These are phyloP conservation scores for Centrocercus urophasianus DNA, from an alignment of 2,113 vertebrate genomes.

Conservation along the genomic window DNA sequence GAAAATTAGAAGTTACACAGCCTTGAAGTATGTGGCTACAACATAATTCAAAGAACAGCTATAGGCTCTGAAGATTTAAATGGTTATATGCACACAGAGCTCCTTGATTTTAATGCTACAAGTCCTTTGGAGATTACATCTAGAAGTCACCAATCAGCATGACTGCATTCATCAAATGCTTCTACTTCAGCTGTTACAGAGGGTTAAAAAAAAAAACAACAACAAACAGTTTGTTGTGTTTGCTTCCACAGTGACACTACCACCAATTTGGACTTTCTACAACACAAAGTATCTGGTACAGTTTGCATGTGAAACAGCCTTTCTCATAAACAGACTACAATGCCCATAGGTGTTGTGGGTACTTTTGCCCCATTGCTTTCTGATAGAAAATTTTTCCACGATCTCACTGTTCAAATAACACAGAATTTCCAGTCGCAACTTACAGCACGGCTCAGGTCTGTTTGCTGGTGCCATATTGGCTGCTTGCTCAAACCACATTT, in stretches of 20 bases:
- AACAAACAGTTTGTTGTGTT: background rate
- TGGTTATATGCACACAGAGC: background rate
- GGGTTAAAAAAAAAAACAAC: background rate
- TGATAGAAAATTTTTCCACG: background rate
- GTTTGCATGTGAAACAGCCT: background rate
- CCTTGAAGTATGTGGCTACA: background rate
- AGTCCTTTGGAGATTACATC: conserved; percentile 15
- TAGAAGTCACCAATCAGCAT: background rate
- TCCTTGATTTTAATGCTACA: conserved; percentile 28
- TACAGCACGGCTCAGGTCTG: background rate
- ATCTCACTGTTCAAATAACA: background rate
- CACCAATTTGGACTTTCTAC: background rate
- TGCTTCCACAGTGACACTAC: background rate
- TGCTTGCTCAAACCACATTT: background rate
- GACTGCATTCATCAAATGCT: background rate
- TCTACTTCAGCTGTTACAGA: background rate
- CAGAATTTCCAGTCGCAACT: background rate
- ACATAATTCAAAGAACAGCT: conserved; percentile 19
- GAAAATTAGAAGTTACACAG: background rate
- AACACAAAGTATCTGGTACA: background rate
- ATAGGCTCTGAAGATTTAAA: conserved; percentile 28
- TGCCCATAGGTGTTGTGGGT: background rate
- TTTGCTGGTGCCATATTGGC: background rate
- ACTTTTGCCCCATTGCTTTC: background rate
- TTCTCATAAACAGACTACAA: background rate